Evolutionary conservation across 1,140 invertebrate genomes (phyloP).

Genomic region (Calliopsis andreniformis): DNA sequence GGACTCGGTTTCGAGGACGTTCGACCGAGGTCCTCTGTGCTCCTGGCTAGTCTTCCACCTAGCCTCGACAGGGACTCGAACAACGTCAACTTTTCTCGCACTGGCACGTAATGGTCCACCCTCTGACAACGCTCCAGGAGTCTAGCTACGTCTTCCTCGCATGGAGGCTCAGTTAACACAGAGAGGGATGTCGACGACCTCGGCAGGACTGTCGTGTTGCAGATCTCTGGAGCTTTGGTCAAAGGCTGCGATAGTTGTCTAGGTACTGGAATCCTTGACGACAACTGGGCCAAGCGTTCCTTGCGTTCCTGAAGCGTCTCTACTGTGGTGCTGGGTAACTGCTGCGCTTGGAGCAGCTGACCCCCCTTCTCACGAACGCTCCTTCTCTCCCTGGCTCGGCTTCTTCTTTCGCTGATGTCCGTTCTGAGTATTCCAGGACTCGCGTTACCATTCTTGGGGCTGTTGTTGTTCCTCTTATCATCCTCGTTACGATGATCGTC

Average conservation of each 20-base stretch:
- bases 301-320: constrained; percentile 67
- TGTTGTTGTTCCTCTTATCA: constrained; percentile 69
- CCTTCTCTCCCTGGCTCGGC: constrained; percentile 76
- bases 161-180: constrained; percentile 39
- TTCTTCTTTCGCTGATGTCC: constrained; percentile 73
- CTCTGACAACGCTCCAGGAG: constrained; percentile 83
- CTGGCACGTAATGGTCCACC: constrained; percentile 83
- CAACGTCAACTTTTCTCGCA: constrained; percentile 83
- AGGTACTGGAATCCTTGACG: constrained; percentile 63
- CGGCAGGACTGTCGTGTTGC: neutral
- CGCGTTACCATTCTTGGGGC: constrained; percentile 16
- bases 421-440: constrained; percentile 62
- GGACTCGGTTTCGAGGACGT: constrained; percentile 71
- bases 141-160: constrained; percentile 80
- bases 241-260: constrained; percentile 25
- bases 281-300: constrained; percentile 55
- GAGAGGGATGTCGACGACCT: constrained; percentile 29
- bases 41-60: constrained; percentile 80
- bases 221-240: constrained; percentile 11
- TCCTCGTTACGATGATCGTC: constrained; percentile 51
- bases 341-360: constrained; percentile 31
- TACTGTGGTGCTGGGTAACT: constrained; percentile 4
- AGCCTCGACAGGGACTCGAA: constrained; percentile 83
- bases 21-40: constrained; percentile 81
- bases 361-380: constrained; percentile 59